Evolutionary conservation across 2,113 vertebrate genomes (phyloP), one percentile per base, ranked within the genome.

Genomic region (Glaucomys volans): DNA sequence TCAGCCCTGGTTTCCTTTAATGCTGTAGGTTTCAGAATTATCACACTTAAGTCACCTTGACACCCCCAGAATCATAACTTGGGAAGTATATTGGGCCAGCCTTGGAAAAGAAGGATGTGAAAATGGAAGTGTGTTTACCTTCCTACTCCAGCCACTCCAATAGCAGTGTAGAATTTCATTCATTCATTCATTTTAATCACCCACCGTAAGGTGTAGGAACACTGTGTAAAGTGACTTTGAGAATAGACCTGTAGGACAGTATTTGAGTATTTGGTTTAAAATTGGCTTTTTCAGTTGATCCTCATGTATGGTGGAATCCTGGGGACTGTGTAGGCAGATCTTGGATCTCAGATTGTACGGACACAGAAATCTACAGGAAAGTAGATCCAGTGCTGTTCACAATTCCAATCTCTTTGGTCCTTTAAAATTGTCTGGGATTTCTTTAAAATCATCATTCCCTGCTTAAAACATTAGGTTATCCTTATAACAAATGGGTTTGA

Each of bases 391-490:
- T 26, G 50, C 8, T 35, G 10, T 80, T 82, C 50, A 79, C 4
- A 44, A 64, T 83, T 88, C 50, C 32, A 69, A 0, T 83, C 37
- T 82, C 22, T 95, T 52, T 82, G 12, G 11, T 85, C 42, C 10
- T 77, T 96, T 2, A 62, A 64, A 74, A 82, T 72, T 26, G 44
- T 79, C 17, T 57, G 81, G 40, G 67, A 79, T 82, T 90, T 75
- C 35, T 95, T 87, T 66, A 66, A 87, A 67, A 87, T 81, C 3
- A 47, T 90, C 90, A 66, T 47, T 90, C 30, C 22, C 11, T 57
- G 10, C 32, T 79, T 79, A 62, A 96, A 96, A 77, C 42, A 87
- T 62, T 79, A 77, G 40, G 12, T 91, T 95, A 59, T 82, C 26
- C 91, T 86, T 10, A 17, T 84, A 87, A 75, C 64, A 88, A 44